Conservation (phyloP, 2,113 vertebrate species). For the Ciconia maguari region DNA sequence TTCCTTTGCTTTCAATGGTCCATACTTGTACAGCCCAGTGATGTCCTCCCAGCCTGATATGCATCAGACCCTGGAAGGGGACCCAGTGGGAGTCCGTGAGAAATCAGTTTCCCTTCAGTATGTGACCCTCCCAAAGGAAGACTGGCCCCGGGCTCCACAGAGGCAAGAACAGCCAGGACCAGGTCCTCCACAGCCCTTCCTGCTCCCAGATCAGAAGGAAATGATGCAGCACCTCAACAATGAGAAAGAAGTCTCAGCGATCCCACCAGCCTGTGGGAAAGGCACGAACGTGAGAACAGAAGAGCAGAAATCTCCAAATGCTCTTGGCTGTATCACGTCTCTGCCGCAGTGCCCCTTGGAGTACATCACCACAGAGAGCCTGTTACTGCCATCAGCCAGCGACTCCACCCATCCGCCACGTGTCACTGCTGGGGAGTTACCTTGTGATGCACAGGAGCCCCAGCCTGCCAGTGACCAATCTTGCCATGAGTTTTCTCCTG, state of each 20-base stretch:
- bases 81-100: neutral
- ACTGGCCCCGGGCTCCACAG: neutral
- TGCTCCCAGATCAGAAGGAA: neutral
- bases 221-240: neutral
- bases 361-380: slow-evolving; percentile 49
- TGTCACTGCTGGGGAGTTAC: neutral
- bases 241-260: neutral
- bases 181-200: neutral
- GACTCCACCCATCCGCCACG: neutral
- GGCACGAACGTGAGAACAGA: neutral
- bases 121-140: slow-evolving; percentile 49
- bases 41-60: slow-evolving; percentile 12
- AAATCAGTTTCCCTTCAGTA: slow-evolving; percentile 42
- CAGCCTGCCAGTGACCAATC: neutral
- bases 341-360: neutral
- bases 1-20: slow-evolving; percentile 69
- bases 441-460: neutral
- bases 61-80: neutral
- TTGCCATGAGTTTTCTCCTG: neutral
- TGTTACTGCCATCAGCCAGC: neutral
- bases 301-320: neutral
- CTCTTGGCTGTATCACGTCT: neutral
- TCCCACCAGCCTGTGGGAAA: neutral
- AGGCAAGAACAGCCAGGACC: neutral
- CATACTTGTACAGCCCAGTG: slow-evolving; percentile 50